phyloP scores from a whole-genome alignment of 2,888 invertebrate genomes.

The Cheilosia vulpina region DNA sequence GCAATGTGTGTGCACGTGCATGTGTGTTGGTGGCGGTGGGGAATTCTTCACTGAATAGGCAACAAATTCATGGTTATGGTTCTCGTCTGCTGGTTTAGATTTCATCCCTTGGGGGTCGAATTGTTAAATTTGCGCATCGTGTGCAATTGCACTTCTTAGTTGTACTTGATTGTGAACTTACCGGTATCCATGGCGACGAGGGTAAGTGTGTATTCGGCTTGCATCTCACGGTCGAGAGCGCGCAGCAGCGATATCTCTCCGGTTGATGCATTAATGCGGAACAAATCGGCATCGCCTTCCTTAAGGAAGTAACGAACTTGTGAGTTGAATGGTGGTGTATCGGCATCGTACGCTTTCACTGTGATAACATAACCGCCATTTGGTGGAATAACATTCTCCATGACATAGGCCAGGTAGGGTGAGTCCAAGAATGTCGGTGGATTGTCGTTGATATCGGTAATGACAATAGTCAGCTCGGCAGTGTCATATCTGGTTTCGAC shows the following conservation, averaged over 20 bases:
- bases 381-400: constrained; percentile 95
- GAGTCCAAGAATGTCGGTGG: constrained; percentile 96
- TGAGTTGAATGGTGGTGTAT: constrained; percentile 94
- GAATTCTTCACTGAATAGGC: constrained; percentile 37
- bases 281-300: constrained; percentile 95
- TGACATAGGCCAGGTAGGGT: constrained; percentile 96
- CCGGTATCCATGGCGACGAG: constrained; percentile 97
- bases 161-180: constrained; percentile 84
- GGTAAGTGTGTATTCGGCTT: constrained; percentile 92
- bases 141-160: constrained; percentile 62
- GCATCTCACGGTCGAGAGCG: constrained; percentile 92
- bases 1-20: constrained; percentile 54
- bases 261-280: constrained; percentile 95
- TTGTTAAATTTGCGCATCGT: constrained; percentile 71
- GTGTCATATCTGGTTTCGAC: constrained; percentile 87
- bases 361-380: constrained; percentile 91
- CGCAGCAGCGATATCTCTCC: constrained; percentile 94
- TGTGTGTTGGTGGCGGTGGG: constrained; percentile 18
- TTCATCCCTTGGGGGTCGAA: constrained; percentile 74
- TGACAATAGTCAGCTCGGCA: constrained; percentile 91
- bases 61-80: constrained; percentile 65
- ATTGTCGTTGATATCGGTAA: constrained; percentile 97
- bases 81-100: constrained; percentile 62
- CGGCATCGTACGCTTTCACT: constrained; percentile 95
- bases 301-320: constrained; percentile 96